Percentiles rank a stretch among this genome's conserved stretches.
These are phyloP conservation scores for Neoscelio sp. DNA, from an alignment of 2,888 invertebrate species.

Conservation along the genomic window DNA sequence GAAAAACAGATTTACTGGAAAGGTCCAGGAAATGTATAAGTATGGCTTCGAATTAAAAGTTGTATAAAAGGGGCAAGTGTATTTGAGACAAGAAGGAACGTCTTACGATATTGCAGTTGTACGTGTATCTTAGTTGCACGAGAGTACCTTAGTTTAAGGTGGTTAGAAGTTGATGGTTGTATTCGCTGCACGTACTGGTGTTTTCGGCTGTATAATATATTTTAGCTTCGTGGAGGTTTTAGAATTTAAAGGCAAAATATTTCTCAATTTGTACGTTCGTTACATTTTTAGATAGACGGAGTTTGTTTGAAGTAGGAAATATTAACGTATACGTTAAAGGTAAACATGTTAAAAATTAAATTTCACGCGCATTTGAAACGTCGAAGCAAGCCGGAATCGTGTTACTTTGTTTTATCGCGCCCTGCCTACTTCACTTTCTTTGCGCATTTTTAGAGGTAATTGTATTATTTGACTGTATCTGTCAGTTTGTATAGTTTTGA, in stretches of 20 bases:
- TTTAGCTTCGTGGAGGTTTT: too few relatives aligned
- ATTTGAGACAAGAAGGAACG: not conserved
- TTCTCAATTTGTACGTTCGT: not conserved
- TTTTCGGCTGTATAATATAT: not conserved
- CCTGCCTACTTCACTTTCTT: too few relatives aligned
- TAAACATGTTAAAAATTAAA: too few relatives aligned
- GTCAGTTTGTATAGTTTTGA: too few relatives aligned
- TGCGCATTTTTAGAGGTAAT: too few relatives aligned
- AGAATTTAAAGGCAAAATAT: too few relatives aligned
- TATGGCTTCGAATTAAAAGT: not conserved
- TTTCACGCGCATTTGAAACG: too few relatives aligned
- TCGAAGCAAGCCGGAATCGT: too few relatives aligned
- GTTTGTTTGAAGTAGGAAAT: too few relatives aligned
- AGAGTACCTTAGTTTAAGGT: not conserved
- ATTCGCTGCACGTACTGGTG: not conserved
- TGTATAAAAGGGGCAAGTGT: not conserved
- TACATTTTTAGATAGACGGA: not conserved
- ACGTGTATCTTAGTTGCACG: not conserved
- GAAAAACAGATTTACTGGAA: conserved; percentile 14
- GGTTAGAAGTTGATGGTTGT: not conserved
- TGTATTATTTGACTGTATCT: too few relatives aligned
- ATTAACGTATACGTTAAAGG: too few relatives aligned
- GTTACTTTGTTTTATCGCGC: too few relatives aligned
- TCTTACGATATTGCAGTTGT: not conserved
- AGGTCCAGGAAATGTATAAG: conserved; percentile 2